Conservation (phyloP, 2,113 vertebrate genomes). For the Barnardius zonarius region DNA sequence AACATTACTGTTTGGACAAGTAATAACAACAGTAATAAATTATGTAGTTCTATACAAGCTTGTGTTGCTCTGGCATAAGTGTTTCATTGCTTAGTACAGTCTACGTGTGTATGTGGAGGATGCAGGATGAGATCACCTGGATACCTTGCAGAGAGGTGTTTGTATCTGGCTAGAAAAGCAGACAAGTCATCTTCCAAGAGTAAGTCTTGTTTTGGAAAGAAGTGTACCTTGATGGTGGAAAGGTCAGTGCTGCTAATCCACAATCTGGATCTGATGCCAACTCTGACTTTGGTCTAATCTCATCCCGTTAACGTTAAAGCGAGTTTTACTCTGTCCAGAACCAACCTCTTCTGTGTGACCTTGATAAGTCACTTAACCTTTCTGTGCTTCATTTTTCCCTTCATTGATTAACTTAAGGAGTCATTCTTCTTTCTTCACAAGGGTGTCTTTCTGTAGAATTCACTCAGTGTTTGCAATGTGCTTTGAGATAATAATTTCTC, state of each 20-base stretch:
- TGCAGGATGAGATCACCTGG: background rate
- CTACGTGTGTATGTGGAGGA: background rate
- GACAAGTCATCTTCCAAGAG: background rate
- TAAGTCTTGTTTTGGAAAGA: background rate
- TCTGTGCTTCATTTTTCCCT: background rate
- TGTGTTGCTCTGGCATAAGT: background rate
- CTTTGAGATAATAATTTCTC: background rate
- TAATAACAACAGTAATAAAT: background rate
- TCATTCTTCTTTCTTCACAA: background rate
- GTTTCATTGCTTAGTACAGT: background rate
- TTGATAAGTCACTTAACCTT: constrained; percentile 14
- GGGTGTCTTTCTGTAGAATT: background rate
- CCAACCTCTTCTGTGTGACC: background rate
- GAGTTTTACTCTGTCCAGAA: background rate
- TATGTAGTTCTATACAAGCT: background rate
- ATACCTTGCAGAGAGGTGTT: background rate
- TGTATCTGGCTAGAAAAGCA: background rate
- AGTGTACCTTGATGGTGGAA: background rate
- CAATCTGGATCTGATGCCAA: background rate
- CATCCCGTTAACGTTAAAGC: background rate
- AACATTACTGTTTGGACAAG: background rate
- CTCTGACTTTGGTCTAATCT: background rate
- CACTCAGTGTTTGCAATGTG: background rate
- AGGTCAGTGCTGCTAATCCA: background rate
- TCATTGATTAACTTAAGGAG: background rate